A percentile compares a stretch with the other conserved stretches of the same genome.
phyloP scores from a whole-genome alignment of 2,888 invertebrate genomes.

The Dysmachus trigonus region DNA sequence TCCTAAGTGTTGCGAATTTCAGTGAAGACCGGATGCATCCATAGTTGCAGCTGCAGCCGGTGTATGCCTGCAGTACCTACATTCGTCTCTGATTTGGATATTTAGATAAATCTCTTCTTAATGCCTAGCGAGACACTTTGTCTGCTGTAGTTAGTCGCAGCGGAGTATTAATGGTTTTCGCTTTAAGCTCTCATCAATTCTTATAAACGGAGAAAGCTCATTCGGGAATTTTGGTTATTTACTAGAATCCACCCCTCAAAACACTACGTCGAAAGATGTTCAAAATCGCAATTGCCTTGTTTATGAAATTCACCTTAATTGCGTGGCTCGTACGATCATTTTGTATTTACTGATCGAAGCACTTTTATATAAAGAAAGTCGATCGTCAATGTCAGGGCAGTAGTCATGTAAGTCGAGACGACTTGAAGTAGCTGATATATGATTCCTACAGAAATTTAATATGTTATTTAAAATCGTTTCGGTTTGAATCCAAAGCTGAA shows the following conservation, averaged over 20 bases:
- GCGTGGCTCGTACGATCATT: neutral
- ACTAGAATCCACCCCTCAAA: neutral
- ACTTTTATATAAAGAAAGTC: neutral
- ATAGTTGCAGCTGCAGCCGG: neutral
- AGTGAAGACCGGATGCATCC: neutral
- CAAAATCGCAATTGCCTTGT: neutral
- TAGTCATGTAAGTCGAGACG: neutral
- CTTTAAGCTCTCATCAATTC: neutral
- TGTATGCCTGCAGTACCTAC: neutral
- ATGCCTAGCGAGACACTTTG: neutral
- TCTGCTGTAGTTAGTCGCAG: neutral
- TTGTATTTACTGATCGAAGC: neutral
- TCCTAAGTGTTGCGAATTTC: constrained; percentile 12
- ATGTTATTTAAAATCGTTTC: no score
- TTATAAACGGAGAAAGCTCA: neutral
- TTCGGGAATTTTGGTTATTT: neutral
- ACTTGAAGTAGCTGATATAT: no score
- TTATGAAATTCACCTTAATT: neutral
- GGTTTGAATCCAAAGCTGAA: no score
- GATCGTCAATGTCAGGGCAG: neutral
- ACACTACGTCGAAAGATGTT: neutral
- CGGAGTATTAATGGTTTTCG: neutral
- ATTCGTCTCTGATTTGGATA: neutral
- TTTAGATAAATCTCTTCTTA: neutral
- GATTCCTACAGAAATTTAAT: no score